Evolutionary conservation across 2,797 vertebrate genomes (phyloP), one percentile per base, ranked within the genome.

Genomic region (Lindbergichthys nudifrons): DNA sequence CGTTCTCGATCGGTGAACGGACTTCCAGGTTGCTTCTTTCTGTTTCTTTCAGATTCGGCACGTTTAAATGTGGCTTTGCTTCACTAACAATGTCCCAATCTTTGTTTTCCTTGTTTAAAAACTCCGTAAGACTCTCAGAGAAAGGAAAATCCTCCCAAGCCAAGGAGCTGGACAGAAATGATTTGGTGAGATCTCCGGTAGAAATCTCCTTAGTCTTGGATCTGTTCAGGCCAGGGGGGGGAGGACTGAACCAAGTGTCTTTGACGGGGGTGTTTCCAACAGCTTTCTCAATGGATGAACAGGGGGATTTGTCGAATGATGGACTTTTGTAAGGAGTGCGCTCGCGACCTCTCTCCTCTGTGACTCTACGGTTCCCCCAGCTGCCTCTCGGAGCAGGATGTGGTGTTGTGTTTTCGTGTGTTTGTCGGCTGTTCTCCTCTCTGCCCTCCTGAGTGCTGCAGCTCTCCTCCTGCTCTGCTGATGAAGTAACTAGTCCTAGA

Each of bases 121-220:
- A 92, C 10, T 80, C 86, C 39, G 81, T 66, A 3, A 93, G 86
- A 80, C 92, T 89, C 80, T 94, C 93, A n/a, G 93, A 94, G 26
- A 92, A 88, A 57, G 88, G 89, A 21, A 91, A 73, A 61, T 94
- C 86, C 8, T 89, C 86, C 91, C 88, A 92, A 18, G 26, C 74
- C 48, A 80, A 23, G 0, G 86, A 84, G 58, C 23, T 50, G 2
- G 84, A 76, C 15, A 50, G 36, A 54, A 47, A 46, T 1, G 74
- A 69, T 50, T 70, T 32, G 23, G 39, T 56, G 48, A 57, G 42
- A 13, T 71, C 64, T 61, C 7, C 15, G 1, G 70, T 16, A 30
- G 80, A 58, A 75, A 63, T 41, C 8, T 50, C 16, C 30, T 45
- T 21, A 3, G 50, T 21, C 30, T 50, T 19, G 4, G 12, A 15